phyloP scores from a whole-genome alignment of 92 coral and sea anemone species.

The Isaurus tuberculatus region DNA sequence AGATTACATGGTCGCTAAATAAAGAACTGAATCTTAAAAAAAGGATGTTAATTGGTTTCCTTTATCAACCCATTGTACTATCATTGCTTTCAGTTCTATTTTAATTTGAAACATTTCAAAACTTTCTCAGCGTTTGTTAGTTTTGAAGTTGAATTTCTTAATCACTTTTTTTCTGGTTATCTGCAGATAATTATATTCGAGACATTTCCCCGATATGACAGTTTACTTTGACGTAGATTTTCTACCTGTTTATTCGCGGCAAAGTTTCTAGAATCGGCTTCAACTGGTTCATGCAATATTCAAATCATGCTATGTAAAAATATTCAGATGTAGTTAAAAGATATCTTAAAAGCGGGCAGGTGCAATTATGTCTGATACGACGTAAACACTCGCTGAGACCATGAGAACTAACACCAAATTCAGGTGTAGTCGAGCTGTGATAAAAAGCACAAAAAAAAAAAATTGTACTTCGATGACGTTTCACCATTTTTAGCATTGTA shows the following conservation, averaged over 20 bases:
- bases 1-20: neutral
- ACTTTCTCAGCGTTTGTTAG: no score
- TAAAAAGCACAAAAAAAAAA: no score
- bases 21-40: neutral
- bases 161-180: no score
- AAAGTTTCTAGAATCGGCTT: neutral
- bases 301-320: conserved; percentile 6
- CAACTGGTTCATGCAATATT: neutral
- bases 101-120: neutral
- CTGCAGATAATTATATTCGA: neutral
- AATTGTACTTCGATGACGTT: no score
- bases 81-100: neutral
- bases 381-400: neutral
- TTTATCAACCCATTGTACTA: neutral
- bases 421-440: no score
- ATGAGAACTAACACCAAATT: neutral
- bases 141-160: no score
- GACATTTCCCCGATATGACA: neutral
- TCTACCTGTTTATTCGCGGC: neutral
- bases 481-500: no score
- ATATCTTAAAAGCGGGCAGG: conserved; percentile 13
- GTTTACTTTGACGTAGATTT: neutral
- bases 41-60: neutral
- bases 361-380: neutral
- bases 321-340: neutral